Evolutionary conservation across 2,888 invertebrate species (phyloP).

Genomic region (Xylocampa areola): DNA sequence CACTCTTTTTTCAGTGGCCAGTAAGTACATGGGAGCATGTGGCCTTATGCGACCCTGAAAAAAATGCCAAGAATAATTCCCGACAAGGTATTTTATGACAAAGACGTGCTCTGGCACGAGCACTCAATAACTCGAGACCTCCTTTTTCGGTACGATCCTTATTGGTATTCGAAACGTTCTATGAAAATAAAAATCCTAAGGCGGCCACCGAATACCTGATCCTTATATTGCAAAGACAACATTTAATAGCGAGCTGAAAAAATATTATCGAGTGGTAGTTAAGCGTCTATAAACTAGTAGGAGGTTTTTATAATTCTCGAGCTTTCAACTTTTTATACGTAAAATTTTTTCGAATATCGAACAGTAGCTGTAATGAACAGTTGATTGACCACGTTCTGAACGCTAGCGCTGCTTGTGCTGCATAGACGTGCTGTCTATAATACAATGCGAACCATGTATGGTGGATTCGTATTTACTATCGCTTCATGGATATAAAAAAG

Average conservation of each 20-base stretch:
- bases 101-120: slow-evolving; percentile 74
- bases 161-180: slow-evolving; percentile 77
- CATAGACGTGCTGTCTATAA: slow-evolving; percentile 37
- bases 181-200: slow-evolving; percentile 84
- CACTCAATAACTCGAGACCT: slow-evolving; percentile 70
- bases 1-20: slow-evolving; percentile 67
- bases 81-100: slow-evolving; percentile 77
- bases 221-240: slow-evolving; percentile 84
- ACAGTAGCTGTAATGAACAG: slow-evolving; percentile 53
- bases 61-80: slow-evolving; percentile 83
- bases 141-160: slow-evolving; percentile 83
- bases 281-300: slow-evolving; percentile 75
- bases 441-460: slow-evolving; percentile 40
- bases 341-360: slow-evolving; percentile 62
- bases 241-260: slow-evolving; percentile 80
- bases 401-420: slow-evolving; percentile 21
- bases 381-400: slow-evolving; percentile 38
- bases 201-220: slow-evolving; percentile 78
- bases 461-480: slow-evolving; percentile 38
- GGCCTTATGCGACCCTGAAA: slow-evolving; percentile 75
- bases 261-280: slow-evolving; percentile 68
- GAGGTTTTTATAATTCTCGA: slow-evolving; percentile 66
- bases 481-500: slow-evolving; percentile 32
- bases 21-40: slow-evolving; percentile 51
- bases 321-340: slow-evolving; percentile 63